Percentiles rank a stretch among this genome's conserved stretches.
phyloP scores from a whole-genome alignment of 1,140 invertebrate species.

The Theocolax elegans region DNA sequence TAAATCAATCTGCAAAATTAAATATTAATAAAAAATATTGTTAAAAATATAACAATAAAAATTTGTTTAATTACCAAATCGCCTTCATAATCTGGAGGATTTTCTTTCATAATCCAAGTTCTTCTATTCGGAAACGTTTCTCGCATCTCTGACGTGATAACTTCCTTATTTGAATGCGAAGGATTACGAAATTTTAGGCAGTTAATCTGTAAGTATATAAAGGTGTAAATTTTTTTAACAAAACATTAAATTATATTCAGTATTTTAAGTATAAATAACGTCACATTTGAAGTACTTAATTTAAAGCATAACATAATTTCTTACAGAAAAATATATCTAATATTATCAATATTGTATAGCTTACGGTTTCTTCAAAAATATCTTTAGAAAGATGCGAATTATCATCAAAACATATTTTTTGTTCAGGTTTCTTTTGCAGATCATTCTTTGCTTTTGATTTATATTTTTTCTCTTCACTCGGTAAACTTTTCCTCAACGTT shows the following conservation, averaged over 20 bases:
- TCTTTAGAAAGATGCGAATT: neutral
- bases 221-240: neutral
- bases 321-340: too few species aligned
- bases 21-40: neutral
- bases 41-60: neutral
- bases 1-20: neutral
- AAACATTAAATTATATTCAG: neutral
- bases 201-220: neutral
- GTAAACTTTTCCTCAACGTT: neutral
- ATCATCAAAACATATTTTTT: neutral
- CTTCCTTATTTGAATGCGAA: neutral
- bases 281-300: too few species aligned
- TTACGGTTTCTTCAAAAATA: neutral
- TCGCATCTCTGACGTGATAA: neutral
- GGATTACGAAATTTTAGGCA: neutral
- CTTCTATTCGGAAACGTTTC: slow-evolving; percentile 36
- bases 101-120: slow-evolving; percentile 23
- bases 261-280: too few species aligned
- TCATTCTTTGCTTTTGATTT: neutral
- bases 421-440: neutral
- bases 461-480: neutral
- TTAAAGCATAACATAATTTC: too few species aligned
- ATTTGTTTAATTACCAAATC: slow-evolving; percentile 15
- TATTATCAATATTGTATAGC: neutral
- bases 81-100: slow-evolving; percentile 33